These are phyloP conservation scores for Lateolabrax maculatus DNA, from an alignment of 2,797 vertebrate genomes.

Conservation along the genomic window DNA sequence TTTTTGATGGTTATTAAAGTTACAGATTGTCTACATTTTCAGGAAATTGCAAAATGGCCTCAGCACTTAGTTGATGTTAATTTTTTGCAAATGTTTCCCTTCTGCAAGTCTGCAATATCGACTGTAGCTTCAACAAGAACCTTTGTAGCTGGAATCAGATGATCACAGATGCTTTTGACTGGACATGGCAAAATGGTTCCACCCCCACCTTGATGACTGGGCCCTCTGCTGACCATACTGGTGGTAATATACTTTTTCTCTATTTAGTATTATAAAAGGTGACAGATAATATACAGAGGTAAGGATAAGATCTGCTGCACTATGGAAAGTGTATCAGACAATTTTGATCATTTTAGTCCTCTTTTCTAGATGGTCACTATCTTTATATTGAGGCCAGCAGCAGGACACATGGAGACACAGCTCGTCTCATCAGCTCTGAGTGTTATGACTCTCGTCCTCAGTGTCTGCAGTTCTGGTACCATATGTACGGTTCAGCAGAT, in stretches of 20 bases:
- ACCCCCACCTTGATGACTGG: constrained; percentile 80
- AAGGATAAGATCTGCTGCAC: background rate
- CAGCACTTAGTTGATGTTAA: constrained; percentile 1
- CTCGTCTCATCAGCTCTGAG: constrained; percentile 80
- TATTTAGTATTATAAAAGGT: background rate
- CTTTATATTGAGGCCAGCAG: constrained; percentile 82
- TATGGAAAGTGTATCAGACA: background rate
- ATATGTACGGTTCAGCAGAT: constrained; percentile 83
- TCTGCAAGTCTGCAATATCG: constrained; percentile 70
- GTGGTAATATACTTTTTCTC: constrained; percentile 62
- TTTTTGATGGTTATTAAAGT: background rate
- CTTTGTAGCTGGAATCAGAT: constrained; percentile 81
- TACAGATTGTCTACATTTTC: constrained; percentile 6
- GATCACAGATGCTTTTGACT: constrained; percentile 83
- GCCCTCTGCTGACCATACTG: constrained; percentile 82
- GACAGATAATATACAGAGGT: background rate
- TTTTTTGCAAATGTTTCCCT: constrained; percentile 32
- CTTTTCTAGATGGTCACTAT: constrained; percentile 77
- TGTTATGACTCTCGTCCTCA: constrained; percentile 76
- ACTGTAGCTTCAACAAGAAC: constrained; percentile 57
- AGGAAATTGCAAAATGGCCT: constrained; percentile 9
- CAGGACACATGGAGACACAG: constrained; percentile 72
- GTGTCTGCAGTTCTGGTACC: constrained; percentile 88
- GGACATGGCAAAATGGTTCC: constrained; percentile 80
- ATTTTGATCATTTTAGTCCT: background rate